Base-by-base conservation (phyloP, 2,888 invertebrate species). In the Caenorhabditis plicata region DNA sequence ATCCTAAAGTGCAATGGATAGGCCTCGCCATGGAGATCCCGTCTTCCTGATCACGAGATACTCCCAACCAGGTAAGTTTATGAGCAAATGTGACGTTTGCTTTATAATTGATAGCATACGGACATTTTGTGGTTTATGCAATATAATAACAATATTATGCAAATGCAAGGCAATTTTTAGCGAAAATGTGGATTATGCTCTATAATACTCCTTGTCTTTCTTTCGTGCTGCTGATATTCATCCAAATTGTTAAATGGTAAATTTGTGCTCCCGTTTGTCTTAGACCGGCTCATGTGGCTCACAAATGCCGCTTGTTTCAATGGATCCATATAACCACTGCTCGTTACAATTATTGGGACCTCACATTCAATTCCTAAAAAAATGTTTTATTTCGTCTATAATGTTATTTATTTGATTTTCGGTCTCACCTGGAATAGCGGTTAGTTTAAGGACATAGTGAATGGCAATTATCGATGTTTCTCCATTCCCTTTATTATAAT, bases 1-100 rank as follows among this genome's bases (percentile, higher is more conserved):
- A 83, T 84, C 85, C 73, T n/a, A 84, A 80, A 84, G 88, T 88
- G 88, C 88, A 88, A 88, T 87, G 87, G 85, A 82, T 83, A 82
- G 85, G 86, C 86, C 87, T 87, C 87, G 80, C 84, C 86, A 86
- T 86, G 87, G 86, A 85, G 86, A 85, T 86, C 86, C 87, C 86
- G 85, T 87, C 87, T 87, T 86, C 64, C 68, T 87, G 87, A 87
- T 88, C 87, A 87, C 84, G 86, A 86, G 86, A 83, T 83, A 85
- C 87, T 86, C 87, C 87, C n/a, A n/a, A n/a, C n/a, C n/a, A n/a
- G n/a, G n/a, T n/a, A n/a, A n/a, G n/a, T n/a, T n/a, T n/a, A n/a
- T n/a, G n/a, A n/a, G n/a, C n/a, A n/a, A n/a, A n/a, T n/a, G n/a
- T n/a, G n/a, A n/a, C n/a, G n/a, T n/a, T n/a, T n/a, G n/a, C n/a